Percentiles rank a stretch among this genome's conserved stretches.
Conservation (phyloP, 2,113 vertebrate genomes). For the Sterna hirundo region DNA sequence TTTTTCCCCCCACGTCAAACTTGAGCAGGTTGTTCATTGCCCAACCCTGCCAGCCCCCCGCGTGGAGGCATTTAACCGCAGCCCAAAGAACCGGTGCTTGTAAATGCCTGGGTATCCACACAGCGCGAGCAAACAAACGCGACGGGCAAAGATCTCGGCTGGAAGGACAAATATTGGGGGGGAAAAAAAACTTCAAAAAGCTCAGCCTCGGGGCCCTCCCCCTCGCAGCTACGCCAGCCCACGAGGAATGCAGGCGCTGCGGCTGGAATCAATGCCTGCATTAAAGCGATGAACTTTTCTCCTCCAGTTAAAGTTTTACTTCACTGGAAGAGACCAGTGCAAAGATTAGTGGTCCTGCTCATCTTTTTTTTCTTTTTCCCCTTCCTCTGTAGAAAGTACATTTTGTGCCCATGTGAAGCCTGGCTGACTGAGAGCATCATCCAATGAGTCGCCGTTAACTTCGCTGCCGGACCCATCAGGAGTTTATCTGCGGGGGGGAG, state of each 20-base stretch:
- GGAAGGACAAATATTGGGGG: constrained; percentile 30
- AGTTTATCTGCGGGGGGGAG: not conserved
- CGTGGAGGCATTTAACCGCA: not conserved
- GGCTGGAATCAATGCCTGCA: not conserved
- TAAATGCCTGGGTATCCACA: constrained; percentile 42
- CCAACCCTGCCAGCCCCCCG: not conserved
- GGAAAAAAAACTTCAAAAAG: constrained; percentile 17
- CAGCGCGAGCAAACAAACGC: not conserved
- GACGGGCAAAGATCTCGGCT: not conserved
- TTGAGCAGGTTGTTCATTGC: not conserved
- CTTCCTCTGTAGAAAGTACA: constrained; percentile 15
- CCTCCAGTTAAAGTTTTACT: constrained; percentile 65
- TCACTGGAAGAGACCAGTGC: not conserved
- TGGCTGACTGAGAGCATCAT: not conserved
- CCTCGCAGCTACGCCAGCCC: not conserved
- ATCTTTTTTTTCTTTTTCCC: not conserved
- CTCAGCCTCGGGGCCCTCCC: not conserved
- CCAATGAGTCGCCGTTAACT: not conserved
- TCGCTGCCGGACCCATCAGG: not conserved
- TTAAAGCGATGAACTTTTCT: constrained; percentile 29
- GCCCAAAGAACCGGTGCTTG: not conserved
- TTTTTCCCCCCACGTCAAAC: not conserved
- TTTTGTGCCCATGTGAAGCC: not conserved
- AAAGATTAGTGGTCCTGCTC: constrained; percentile 47
- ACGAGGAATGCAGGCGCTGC: not conserved